Evolutionary conservation across 1,140 invertebrate genomes (phyloP), one percentile per base, ranked within the genome.

Genomic region (Conus ventricosus): DNA sequence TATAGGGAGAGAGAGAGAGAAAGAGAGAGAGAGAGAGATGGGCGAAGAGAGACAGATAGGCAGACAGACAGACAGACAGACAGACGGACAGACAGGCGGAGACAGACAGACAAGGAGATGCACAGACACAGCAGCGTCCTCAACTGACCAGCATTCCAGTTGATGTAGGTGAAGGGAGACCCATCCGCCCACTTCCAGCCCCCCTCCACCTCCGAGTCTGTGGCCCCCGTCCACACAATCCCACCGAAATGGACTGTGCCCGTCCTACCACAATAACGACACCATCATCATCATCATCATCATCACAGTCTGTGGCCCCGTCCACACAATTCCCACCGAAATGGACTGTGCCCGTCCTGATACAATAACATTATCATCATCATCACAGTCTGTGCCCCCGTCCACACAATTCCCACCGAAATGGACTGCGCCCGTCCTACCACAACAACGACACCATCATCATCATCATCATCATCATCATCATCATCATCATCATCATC

Each of bases 201-300:
- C 7, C 90, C 91, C 85, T 94, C 93, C 60, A 81, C 81, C 3
- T 54, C 83, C 23, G 90, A 82, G 78, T 94, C 93, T 17, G 92
- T 92, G 6, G 91, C 92, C 13, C 93, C 93, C 13, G 92, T 90
- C 93, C 93, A 94, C 63, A 93, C 54, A 7, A 80, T 88, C 0
- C 80, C 13, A 91, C 91, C 27, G 75, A 87, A 88, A 92, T 91
- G 1, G 87, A 87, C 15, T 55, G 57, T n/a, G 91, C 76, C 11
- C 90, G 90, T 75, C 90, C 92, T 93, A 54, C 57, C 57, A 71
- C 15, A 0, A 71, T 8, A 13, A 71, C 57, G 8, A 60, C 57
- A 71, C 17, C 15, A 71, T 71, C 67, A 71, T n/a, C 15, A n/a
- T 71, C 67, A n/a, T 71, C 67, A 71, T n/a, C 23, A 71, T 71